Evolutionary conservation across 2,888 invertebrate genomes (phyloP), one percentile per base, ranked within the genome.

Genomic region (Trachelus troglodyta): DNA sequence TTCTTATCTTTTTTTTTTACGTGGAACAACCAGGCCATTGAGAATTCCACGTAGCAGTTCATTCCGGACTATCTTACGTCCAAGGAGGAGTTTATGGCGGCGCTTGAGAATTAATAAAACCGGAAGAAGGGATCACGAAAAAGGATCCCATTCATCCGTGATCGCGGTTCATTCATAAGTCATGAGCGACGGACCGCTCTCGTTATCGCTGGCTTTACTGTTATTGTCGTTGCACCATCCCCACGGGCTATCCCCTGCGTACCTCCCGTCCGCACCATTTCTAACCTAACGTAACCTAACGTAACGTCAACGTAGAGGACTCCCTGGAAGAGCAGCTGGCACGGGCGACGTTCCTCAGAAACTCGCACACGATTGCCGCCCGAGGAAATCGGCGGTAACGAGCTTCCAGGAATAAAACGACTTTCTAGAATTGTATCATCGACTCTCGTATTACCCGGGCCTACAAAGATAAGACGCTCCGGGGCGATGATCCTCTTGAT

Each of bases 21-120:
- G 40, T 40, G 15, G 40, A 15, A 40, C 40, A 15, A 40, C 40
- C 40, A 40, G 40, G 6, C 40, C 40, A 40, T 40, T 40, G 40
- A 40, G 40, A 15, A 15, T 40, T 40, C 40, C 40, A 40, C 40
- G 40, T 40, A 40, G 40, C 15, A 40, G 40, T 15, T 40, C 40
- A 15, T 40, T 40, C 40, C 40, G 40, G 40, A 40, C 40, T 40
- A 40, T 40, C 40, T 40, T 6, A 40, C 15, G 40, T 40, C 40
- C 40, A 6, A 37, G 75, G 69, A 69, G 76, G 75, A 79, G 75
- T 86, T 85, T 83, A 83, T 76, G 83, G 79, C 75, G 82, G 81
- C 79, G 79, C 82, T 81, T 84, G 78, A 79, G 82, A 86, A 87
- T 86, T 84, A 83, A 87, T 85, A 82, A 84, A 85, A 85, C 82